Base-by-base conservation (phyloP, 1,140 invertebrate species). In the Campoletis sonorensis region DNA sequence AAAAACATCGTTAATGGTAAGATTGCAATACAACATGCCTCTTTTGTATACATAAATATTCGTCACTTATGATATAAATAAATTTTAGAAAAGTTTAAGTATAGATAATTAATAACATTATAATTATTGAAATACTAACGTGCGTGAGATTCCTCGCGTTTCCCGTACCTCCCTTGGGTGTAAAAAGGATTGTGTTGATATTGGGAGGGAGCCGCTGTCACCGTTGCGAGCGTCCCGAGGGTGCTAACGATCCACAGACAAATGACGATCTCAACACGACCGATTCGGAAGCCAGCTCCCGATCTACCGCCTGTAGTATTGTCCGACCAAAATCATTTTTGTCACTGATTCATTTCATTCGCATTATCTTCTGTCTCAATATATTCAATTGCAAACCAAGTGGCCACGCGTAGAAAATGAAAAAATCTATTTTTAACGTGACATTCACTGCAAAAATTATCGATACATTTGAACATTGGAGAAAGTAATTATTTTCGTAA, bases 201-300 rank as follows among this genome's bases (percentile, higher is more conserved):
- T n/a, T 87, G 84, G 0, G 85, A 84, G 1, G 40, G 7, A 10
- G 40, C 40, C 7, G 40, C 40, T 11, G 40, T 45, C 3, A 13
- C 40, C 40, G 85, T 68, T 4, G 84, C 85, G 15, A 87, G 67
- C 10, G 83, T 85, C 30, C 80, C 70, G 23, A 88, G 16, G 11
- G 84, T 72, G 51, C 85, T 84, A 70, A 86, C 80, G 23, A 89
- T 84, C 85, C 84, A 86, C 27, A 88, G 73, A 84, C 87, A 88
- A 27, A 80, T 75, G 16, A 85, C 77, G 13, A 87, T 70, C 61
- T 85, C 83, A 5, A 83, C 71, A 23, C 23, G 51, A 64, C 54
- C 54, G 27, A 58, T 37, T 21, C 58, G 37, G n/a, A 15, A 18
- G 40, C 40, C 40, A 40, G 67, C 21, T 64, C 37, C 23, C n/a